Conservation (phyloP, 2,797 vertebrate genomes). For the Alfaro cultratus region DNA sequence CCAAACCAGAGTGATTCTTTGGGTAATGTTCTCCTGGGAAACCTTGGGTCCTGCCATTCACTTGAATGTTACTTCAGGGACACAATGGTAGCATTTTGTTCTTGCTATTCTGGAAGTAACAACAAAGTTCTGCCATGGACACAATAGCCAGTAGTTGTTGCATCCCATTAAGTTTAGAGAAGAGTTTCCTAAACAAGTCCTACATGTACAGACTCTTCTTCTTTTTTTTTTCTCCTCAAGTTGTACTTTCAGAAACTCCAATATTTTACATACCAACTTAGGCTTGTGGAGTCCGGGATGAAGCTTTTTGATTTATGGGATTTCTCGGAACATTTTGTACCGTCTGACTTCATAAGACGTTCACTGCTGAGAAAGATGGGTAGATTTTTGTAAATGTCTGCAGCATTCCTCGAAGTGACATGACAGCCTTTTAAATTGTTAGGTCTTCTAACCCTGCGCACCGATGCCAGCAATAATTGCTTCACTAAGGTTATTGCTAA, state of each 20-base stretch:
- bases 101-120: not conserved
- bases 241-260: not conserved
- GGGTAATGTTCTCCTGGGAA: not conserved
- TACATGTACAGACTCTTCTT: not conserved
- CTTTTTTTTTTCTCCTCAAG: not conserved
- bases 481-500: not conserved
- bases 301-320: not conserved
- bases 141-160: not conserved
- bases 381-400: not conserved
- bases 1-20: not conserved
- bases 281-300: not conserved
- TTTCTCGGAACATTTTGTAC: not conserved
- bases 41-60: not conserved
- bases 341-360: not conserved
- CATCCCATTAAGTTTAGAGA: not conserved
- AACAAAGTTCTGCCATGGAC: not conserved
- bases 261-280: not conserved
- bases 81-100: not conserved
- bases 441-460: not conserved
- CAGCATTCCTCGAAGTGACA: not conserved
- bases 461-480: not conserved
- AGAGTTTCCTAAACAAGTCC: not conserved
- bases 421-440: slow-evolving; percentile 2
- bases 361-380: not conserved
- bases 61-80: not conserved